Base-by-base conservation (phyloP, 2,113 vertebrate species). In the Halcyon malimbica region DNA sequence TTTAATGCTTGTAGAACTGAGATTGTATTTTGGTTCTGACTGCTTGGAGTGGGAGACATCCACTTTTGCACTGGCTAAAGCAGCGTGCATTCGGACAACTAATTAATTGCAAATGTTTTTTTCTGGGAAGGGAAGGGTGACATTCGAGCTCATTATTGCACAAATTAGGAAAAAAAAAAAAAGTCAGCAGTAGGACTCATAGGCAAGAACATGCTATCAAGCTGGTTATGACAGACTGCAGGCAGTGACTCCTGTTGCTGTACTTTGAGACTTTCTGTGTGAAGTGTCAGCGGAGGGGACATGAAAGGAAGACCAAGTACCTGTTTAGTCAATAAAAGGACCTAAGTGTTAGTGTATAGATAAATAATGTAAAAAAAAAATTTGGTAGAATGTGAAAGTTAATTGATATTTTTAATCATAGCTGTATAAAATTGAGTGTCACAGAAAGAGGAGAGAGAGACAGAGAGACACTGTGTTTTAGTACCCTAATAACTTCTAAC, bases 401-500 rank as follows among this genome's bases (percentile, higher is more conserved):
- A 96, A 96, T 95, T 92, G 96, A 54, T 92, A 81, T 89, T 97
- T 95, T 96, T 95, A 95, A 93, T 97, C 54, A n/a, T 85, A 42
- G 89, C 89, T 91, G 73, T 96, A 86, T 96, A 97, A 97, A 97
- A 97, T 94, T 91, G 94, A 89, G 77, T 85, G 97, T 95, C 65
- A 60, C 39, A 85, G 81, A 64, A 85, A 74, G 73, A 76, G 59
- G 82, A 96, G 94, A 83, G 85, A 89, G 94, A 97, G 83, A 97
- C 93, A 84, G 89, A 93, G 97, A 89, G 77, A 96, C 81, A 94
- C 90, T 73, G 8, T 95, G 97, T 97, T 98, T 98, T 97, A 98
- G 97, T 97, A 96, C 96, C 97, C 95, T 97, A 98, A 98, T 98
- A 98, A 98, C 97, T 98, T 98, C 97, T 95, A 94, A 80, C 97